Evolutionary conservation across 2,888 invertebrate species (phyloP).

Genomic region (Ashinkailepas kermadecensis): DNA sequence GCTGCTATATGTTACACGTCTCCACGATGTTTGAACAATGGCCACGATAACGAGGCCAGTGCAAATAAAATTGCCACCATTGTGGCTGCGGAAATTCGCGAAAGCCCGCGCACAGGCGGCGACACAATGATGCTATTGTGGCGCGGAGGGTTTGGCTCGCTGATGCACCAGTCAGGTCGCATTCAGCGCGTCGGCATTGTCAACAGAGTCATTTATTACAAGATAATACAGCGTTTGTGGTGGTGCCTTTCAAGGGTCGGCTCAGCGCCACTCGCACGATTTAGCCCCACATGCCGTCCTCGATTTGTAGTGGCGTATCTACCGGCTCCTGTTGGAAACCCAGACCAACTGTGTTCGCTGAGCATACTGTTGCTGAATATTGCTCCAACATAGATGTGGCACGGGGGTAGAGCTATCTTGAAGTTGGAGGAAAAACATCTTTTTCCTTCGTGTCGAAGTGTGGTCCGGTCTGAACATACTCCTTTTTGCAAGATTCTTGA

Average conservation of each 20-base stretch:
- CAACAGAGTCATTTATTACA: constrained; percentile 13
- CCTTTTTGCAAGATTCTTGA: no score
- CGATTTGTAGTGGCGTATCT: no score
- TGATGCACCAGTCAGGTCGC: background rate
- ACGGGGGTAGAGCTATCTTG: no score
- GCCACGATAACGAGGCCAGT: constrained; percentile 6
- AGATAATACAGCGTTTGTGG: background rate
- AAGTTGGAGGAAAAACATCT: no score
- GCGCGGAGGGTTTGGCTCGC: background rate
- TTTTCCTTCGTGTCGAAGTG: no score
- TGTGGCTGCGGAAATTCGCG: constrained; percentile 13
- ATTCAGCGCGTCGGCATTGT: constrained; percentile 15
- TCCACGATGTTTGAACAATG: background rate
- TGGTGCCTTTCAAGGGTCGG: background rate
- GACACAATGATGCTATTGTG: background rate
- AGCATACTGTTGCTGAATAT: no score
- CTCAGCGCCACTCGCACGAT: background rate
- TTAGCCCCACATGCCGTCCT: background rate
- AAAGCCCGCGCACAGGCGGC: constrained; percentile 4
- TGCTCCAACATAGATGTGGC: no score
- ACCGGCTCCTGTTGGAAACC: no score
- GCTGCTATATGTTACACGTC: background rate
- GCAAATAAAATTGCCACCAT: constrained; percentile 16
- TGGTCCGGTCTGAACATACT: no score
- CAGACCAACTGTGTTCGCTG: no score